A percentile compares a stretch with the other conserved stretches of the same genome.
Conservation (phyloP, 2,113 vertebrate species). For the Antigone vipio region DNA sequence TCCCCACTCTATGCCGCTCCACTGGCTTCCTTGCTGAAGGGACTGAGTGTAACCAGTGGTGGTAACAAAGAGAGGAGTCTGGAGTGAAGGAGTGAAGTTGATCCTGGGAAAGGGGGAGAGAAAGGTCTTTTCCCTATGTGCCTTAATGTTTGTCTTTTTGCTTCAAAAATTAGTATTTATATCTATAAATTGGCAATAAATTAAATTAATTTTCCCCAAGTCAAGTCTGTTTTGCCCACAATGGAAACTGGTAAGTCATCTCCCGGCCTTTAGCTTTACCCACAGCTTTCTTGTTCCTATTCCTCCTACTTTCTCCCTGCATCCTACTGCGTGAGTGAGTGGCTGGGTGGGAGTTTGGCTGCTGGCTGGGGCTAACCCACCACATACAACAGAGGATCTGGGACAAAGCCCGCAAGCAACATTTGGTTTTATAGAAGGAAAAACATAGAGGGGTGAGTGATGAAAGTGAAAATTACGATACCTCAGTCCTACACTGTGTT, state of each 20-base stretch:
- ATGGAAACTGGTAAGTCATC: neutral
- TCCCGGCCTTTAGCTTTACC: neutral
- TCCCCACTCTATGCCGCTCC: neutral
- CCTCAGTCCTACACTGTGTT: neutral
- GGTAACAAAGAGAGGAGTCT: neutral
- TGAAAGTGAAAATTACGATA: neutral
- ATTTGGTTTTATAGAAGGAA: neutral
- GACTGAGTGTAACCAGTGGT: neutral
- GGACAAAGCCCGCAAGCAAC: neutral
- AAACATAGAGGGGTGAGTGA: accelerated
- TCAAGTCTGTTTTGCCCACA: neutral
- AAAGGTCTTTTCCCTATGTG: neutral
- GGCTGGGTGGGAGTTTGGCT: neutral
- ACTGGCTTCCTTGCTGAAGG: neutral
- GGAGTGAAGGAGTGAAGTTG: neutral
- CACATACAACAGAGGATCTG: neutral
- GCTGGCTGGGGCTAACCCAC: neutral
- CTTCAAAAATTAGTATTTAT: neutral
- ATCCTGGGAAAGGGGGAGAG: neutral
- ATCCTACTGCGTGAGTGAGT: neutral
- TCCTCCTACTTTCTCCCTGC: neutral
- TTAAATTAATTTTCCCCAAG: neutral
- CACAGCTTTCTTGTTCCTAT: neutral
- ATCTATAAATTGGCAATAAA: neutral
- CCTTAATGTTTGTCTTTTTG: neutral